Base-by-base conservation (phyloP, 2,888 invertebrate genomes). In the Suillia variegata region DNA sequence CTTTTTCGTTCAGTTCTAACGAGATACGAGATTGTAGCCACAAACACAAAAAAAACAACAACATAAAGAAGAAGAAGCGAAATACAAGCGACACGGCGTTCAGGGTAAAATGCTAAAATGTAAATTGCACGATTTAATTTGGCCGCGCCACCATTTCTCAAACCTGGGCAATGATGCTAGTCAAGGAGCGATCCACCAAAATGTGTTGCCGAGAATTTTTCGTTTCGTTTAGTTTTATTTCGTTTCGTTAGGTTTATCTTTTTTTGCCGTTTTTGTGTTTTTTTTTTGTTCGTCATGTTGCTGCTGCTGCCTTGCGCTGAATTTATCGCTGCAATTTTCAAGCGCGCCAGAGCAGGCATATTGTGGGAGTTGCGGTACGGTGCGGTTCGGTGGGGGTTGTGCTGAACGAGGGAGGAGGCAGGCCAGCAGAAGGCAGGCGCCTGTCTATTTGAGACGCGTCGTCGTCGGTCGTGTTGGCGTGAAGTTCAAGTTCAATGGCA, bases 401-500 rank as follows among this genome's bases (percentile, higher is more conserved):
- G n/a, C n/a, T n/a, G n/a, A n/a, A n/a, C n/a, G 45, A 48, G 48
- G 22, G 21, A 2, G 22, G 48, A 13, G 17, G 13, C 13, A 21
- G 21, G 13, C 21, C 26, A 6, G 31, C 31, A n/a, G 17, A 50
- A 5, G 15, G 17, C 17, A 18, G n/a, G 6, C 15, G 50, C 17
- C 50, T 50, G 49, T n/a, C 21, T 13, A n/a, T n/a, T 38, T 4
- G 38, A 13, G 12, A 45, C 45, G 20, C 17, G n/a, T n/a, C 54
- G 58, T n/a, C n/a, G n/a, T n/a, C n/a, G n/a, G n/a, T n/a, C n/a
- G n/a, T n/a, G n/a, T n/a, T n/a, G n/a, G n/a, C n/a, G 49, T 63
- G 67, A 68, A 69, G 68, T 71, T 76, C 75, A 76, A 76, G 76
- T 76, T 76, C 77, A 76, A 76, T 73, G 76, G 70, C 75, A 70